These are phyloP conservation scores for Pelecanoides urinatrix DNA, from an alignment of 2,113 vertebrate species.

Conservation along the genomic window DNA sequence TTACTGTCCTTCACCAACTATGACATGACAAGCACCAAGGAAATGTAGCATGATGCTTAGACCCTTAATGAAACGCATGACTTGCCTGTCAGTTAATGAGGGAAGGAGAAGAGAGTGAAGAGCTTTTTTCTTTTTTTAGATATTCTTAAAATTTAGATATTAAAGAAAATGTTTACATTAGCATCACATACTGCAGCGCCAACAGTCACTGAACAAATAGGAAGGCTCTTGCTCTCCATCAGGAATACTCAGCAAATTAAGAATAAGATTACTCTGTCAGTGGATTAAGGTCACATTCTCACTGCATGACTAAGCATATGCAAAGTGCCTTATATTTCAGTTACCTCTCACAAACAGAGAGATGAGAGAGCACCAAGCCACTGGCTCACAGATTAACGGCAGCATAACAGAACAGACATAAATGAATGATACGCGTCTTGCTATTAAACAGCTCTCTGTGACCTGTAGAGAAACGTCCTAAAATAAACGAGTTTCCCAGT, in stretches of 20 bases:
- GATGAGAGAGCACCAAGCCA: neutral
- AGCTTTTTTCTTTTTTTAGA: neutral
- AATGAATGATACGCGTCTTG: neutral
- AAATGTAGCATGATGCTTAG: neutral
- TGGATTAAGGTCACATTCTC: slow-evolving; percentile 33
- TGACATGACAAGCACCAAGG: neutral
- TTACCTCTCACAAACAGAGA: neutral
- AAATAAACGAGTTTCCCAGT: neutral
- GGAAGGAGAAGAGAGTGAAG: neutral
- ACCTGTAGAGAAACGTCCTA: neutral
- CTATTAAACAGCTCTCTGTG: neutral
- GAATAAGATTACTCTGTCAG: neutral
- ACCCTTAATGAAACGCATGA: neutral
- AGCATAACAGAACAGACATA: neutral
- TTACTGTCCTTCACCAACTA: neutral
- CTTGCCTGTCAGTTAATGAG: neutral
- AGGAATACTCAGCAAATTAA: neutral
- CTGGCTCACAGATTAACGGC: neutral
- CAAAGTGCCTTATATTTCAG: neutral
- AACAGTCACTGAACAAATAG: neutral
- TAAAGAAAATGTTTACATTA: neutral
- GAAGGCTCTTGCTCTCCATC: neutral
- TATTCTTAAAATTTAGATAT: neutral
- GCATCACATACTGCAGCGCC: neutral
- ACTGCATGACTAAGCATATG: neutral